These are phyloP conservation scores for Craterocephalus amniculus DNA, from an alignment of 2,797 vertebrate species.

Conservation along the genomic window DNA sequence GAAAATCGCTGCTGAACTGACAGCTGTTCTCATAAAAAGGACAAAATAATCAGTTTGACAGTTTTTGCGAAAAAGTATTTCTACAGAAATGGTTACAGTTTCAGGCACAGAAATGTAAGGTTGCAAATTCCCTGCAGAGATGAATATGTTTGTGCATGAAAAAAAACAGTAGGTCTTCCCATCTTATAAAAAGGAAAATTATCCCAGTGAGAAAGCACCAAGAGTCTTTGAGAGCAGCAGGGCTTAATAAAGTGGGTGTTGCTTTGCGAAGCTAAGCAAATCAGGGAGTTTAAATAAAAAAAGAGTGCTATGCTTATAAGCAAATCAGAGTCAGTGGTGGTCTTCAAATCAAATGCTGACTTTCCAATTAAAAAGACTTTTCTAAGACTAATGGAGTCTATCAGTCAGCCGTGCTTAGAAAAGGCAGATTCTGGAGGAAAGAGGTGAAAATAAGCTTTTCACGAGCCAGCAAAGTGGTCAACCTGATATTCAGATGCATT, in stretches of 20 bases:
- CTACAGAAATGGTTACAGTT: neutral
- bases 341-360: neutral
- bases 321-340: neutral
- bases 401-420: constrained; percentile 8
- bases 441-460: constrained; percentile 6
- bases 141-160: neutral
- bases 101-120: neutral
- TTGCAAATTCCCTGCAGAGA: neutral
- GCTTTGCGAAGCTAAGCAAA: neutral
- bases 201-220: neutral
- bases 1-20: constrained; percentile 7
- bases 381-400: neutral
- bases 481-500: constrained; percentile 6
- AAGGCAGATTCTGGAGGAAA: neutral
- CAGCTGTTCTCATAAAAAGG: constrained; percentile 2
- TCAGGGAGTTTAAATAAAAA: neutral
- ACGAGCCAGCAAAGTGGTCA: constrained; percentile 15
- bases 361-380: constrained; percentile 1
- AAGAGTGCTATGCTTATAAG: neutral
- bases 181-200: neutral
- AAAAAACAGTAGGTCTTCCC: neutral
- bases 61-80: constrained; percentile 1
- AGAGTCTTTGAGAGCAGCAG: neutral
- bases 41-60: neutral
- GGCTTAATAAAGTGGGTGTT: neutral